phyloP scores from a whole-genome alignment of 2,888 invertebrate genomes.

The Lithophane semibrunnea region DNA sequence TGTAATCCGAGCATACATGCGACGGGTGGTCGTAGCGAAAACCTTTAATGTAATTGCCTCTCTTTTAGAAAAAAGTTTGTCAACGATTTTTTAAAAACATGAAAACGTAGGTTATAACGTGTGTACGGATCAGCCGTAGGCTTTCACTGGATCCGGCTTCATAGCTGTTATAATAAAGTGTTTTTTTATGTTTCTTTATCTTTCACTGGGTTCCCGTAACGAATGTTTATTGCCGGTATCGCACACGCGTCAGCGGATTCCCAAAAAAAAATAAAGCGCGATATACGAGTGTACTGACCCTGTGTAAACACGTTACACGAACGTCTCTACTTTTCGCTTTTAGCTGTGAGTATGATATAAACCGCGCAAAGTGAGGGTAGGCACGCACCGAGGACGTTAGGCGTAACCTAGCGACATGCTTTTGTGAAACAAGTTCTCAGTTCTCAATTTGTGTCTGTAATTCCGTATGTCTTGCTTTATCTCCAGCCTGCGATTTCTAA shows the following conservation, averaged over 20 bases:
- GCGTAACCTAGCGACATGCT: constrained; percentile 47
- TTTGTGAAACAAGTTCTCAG: constrained; percentile 46
- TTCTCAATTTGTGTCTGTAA: constrained; percentile 36
- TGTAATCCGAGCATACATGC: constrained; percentile 72
- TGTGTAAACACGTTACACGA: constrained; percentile 70
- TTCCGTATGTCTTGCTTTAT: constrained; percentile 52
- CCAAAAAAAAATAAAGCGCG: constrained; percentile 73
- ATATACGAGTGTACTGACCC: constrained; percentile 70
- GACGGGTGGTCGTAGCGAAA: constrained; percentile 64
- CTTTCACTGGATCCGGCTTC: constrained; percentile 44
- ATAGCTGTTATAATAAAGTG: constrained; percentile 62
- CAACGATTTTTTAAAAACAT: constrained; percentile 59
- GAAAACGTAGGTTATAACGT: constrained; percentile 50
- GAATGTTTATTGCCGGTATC: constrained; percentile 77
- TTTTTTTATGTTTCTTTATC: constrained; percentile 65
- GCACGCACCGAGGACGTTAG: constrained; percentile 62
- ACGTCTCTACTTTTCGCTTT: constrained; percentile 62
- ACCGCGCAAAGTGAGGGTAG: constrained; percentile 57
- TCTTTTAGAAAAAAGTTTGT: constrained; percentile 66
- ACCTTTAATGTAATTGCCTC: constrained; percentile 65
- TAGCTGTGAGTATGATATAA: constrained; percentile 62
- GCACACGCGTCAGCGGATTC: constrained; percentile 71
- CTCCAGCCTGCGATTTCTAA: constrained; percentile 33
- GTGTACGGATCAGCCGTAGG: constrained; percentile 45
- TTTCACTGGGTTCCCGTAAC: constrained; percentile 67